Evolutionary conservation across 30 jellyfish, hydroid and myxozoan species (phyloP), one percentile per base, ranked within the genome.

Genomic region (Catostylus mosaicus): DNA sequence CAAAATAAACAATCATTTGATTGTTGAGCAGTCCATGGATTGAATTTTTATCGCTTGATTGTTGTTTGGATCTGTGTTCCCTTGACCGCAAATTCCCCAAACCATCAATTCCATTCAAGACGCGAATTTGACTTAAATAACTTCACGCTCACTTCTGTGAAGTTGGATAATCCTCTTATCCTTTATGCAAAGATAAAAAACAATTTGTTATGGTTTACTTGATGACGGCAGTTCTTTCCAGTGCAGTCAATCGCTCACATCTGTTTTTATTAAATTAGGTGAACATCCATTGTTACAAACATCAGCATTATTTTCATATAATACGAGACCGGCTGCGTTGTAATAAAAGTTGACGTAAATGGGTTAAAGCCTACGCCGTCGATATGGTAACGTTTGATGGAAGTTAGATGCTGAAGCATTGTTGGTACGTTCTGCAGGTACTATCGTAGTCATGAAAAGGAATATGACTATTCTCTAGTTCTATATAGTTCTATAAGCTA

Each of bases 81-180:
- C 71, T 20, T 24, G 26, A 24, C 71, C 71, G 19, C 71, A 59
- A 59, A n/a, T n/a, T 59, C 38, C 40, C 71, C 71, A 23, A 26
- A 27, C 71, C 71, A 22, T 1, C 19, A 3, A 35, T 59, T 12
- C 38, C 38, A 59, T 59, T 5, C 63, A 50, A 27, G 24, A 50
- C 14, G 63, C 27, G 5, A 18, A 16, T 50, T 23, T 50, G 18
- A 27, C 14, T 16, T 50, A 50, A 8, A 4, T 18, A 50, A 1
- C 19, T 12, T 12, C 26, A 3, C 38, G 71, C 26, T 59, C 8
- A 20, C 38, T 59, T 59, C 38, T 18, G 24, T 12, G n/a, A 11
- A 22, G 71, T 59, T 3, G 32, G 4, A 7, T 23, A 26, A 59
- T 23, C 37, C 19, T 23, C 71, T 59, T 59, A 20, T 23, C 37